A percentile compares a stretch with the other conserved stretches of the same genome.
These are phyloP conservation scores for Entomobrya multifasciata DNA, from an alignment of 2,888 invertebrate genomes.

Conservation along the genomic window DNA sequence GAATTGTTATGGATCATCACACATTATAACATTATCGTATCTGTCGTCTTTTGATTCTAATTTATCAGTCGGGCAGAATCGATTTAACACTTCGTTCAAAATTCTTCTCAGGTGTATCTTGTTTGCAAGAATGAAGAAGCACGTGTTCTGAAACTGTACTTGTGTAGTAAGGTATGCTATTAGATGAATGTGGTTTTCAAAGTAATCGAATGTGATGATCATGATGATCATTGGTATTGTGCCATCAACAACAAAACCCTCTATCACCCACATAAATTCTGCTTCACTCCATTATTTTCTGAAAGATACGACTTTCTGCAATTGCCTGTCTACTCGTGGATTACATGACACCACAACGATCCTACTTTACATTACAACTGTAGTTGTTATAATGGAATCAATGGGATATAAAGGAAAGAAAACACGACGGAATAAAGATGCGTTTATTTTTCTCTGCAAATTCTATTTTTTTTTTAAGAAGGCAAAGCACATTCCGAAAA, in stretches of 20 bases:
- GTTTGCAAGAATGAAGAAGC: no score
- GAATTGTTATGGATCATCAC: no score
- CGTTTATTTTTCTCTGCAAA: neutral
- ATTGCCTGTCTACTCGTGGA: neutral
- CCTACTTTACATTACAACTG: neutral
- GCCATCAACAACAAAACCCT: slow-evolving; percentile 2
- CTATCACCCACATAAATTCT: slow-evolving; percentile 1
- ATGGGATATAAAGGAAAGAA: no score
- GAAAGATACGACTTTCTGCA: neutral
- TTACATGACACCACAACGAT: slow-evolving; percentile 3
- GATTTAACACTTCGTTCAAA: no score
- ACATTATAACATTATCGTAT: no score
- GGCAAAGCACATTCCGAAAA: neutral
- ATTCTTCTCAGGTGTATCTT: no score
- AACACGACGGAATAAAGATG: no score
- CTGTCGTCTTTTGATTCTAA: no score
- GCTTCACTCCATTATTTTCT: slow-evolving; percentile 18
- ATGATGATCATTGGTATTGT: neutral
- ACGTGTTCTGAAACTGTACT: no score
- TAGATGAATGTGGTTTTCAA: no score
- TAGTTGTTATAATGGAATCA: neutral
- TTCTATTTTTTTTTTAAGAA: slow-evolving; percentile 14
- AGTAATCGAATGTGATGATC: neutral
- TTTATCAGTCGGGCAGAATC: no score
- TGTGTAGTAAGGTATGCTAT: no score